Base-by-base conservation (phyloP, 23 tunicate species). In the Styela clava region DNA sequence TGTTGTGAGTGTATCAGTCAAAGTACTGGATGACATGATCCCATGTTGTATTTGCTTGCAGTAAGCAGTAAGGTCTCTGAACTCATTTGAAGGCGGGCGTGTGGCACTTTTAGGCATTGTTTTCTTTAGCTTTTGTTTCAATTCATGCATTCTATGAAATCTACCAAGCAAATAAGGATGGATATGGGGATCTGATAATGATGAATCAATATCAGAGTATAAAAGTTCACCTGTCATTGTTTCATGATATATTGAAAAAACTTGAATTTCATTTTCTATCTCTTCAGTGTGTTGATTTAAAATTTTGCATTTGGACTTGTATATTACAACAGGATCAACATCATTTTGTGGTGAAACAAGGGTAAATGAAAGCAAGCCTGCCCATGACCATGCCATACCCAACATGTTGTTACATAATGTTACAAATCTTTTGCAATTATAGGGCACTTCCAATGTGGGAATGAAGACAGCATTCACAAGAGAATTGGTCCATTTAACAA, bases 331-430 rank as follows among this genome's bases (percentile, higher is more conserved):
- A 5, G 97, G 97, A 73, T 91, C 97, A 28, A 87, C 78, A 2
- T 36, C 28, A 27, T 83, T 78, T 24, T 68, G 35, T 3, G 97
- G 97, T 23, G 88, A 3, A 19, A 82, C 32, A 16, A 87, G 67
- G 30, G 61, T 34, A 51, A 82, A 69, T 19, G 64, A 72, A 1
- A 87, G 68, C 22, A 68, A 34, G 7, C 97, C 90, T 62, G 64
- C 34, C 74, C 87, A 79, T 71, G 83, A 79, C 88, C 88, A 91
- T 22, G 85, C 44, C 31, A 79, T 36, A 2, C 97, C 95, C 36
- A 79, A 34, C 32, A 21, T 21, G 7, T 16, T 21, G 7, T 3
- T 19, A 30, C 34, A 71, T 12, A 44, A 44, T 12, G 12, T 7
- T 5, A 5, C 9, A 44, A 44, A 44, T 5, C 12, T 44, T 44